These are phyloP conservation scores for Enteromius afrohamiltoni DNA, from an alignment of 2,797 vertebrate genomes.

Conservation along the genomic window DNA sequence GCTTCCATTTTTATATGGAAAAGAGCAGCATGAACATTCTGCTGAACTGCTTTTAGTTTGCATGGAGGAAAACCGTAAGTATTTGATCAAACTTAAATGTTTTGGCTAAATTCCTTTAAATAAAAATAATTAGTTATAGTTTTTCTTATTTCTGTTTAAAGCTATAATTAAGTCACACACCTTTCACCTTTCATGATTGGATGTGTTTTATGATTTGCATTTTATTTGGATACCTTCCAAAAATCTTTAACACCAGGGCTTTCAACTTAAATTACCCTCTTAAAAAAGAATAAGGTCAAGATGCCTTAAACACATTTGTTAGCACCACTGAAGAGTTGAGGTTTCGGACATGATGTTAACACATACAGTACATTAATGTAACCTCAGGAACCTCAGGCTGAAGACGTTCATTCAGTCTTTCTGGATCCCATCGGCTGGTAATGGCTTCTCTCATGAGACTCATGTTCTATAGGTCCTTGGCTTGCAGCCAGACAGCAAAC, in stretches of 20 bases:
- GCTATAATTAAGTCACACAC: neutral
- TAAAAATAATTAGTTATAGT: neutral
- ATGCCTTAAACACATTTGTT: conserved; percentile 7
- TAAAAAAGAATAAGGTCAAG: neutral
- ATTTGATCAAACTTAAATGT: neutral
- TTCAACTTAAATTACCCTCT: conserved; percentile 4
- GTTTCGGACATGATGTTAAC: conserved; percentile 27
- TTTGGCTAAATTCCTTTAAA: neutral
- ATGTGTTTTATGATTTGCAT: neutral
- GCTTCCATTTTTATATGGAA: neutral
- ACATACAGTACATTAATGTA: conserved; percentile 25
- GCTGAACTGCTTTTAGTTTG: neutral
- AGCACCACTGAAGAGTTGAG: neutral
- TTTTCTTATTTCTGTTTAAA: neutral
- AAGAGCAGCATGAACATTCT: neutral
- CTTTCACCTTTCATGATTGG: neutral
- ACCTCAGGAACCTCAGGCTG: conserved; percentile 1
- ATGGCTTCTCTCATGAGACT: conserved; percentile 27
- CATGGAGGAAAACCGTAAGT: neutral
- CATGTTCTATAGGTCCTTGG: conserved; percentile 43
- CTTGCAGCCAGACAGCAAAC: conserved; percentile 27
- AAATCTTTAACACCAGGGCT: neutral
- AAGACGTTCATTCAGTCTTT: conserved; percentile 38
- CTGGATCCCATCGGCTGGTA: conserved; percentile 31
- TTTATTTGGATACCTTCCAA: conserved; percentile 8